Evolutionary conservation across 2,797 vertebrate genomes (phyloP).

Genomic region (Acrossocheilus fasciatus): DNA sequence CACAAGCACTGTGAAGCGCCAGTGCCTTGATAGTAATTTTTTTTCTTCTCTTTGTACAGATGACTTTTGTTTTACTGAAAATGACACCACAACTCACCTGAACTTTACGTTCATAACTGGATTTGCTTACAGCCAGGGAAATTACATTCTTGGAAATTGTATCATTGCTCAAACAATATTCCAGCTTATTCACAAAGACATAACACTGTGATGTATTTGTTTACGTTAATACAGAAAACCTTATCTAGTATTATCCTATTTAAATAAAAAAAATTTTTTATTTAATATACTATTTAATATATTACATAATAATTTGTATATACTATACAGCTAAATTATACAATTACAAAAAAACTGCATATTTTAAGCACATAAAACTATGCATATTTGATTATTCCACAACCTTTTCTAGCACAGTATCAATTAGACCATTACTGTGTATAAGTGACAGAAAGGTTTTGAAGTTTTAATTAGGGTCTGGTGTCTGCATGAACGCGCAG

Average conservation of each 20-base stretch:
- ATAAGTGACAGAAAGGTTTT: slow-evolving; percentile 84
- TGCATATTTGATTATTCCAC: slow-evolving; percentile 77
- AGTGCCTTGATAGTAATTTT: slow-evolving; percentile 12
- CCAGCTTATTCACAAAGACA: slow-evolving; percentile 27
- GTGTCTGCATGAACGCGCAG: slow-evolving; percentile 83
- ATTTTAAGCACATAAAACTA: slow-evolving; percentile 73
- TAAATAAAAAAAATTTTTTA: neutral
- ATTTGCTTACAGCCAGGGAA: slow-evolving; percentile 54
- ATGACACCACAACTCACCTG: slow-evolving; percentile 36
- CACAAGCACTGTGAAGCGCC: slow-evolving; percentile 24
- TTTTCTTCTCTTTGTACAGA: slow-evolving; percentile 11
- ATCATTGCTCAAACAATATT: slow-evolving; percentile 33
- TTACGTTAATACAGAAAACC: neutral
- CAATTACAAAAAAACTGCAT: neutral
- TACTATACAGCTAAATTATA: slow-evolving; percentile 3
- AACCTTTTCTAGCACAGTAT: slow-evolving; percentile 80
- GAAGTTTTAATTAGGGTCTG: slow-evolving; percentile 87
- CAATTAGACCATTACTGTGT: slow-evolving; percentile 86
- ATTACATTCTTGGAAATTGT: slow-evolving; percentile 24
- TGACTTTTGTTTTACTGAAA: slow-evolving; percentile 47
- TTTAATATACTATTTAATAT: neutral
- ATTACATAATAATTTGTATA: neutral
- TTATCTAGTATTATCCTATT: neutral
- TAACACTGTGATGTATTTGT: neutral
- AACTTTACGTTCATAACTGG: slow-evolving; percentile 28